Evolutionary conservation across 2,888 invertebrate genomes (phyloP).

Genomic region (Parnassius smintheus): DNA sequence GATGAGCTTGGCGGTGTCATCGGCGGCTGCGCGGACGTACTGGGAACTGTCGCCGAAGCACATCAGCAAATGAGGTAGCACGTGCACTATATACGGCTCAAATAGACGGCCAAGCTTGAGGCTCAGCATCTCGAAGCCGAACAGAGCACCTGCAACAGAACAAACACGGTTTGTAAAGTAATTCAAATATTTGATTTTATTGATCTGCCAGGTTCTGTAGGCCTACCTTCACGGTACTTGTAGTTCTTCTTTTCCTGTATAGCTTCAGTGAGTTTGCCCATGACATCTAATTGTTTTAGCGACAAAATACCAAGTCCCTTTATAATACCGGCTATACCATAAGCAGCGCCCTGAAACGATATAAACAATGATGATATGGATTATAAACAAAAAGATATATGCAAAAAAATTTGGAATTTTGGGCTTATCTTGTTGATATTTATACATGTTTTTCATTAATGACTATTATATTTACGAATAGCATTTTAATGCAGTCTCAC

Average conservation of each 20-base stretch:
- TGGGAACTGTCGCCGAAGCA: slow-evolving; percentile 98
- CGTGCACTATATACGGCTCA: slow-evolving; percentile 99
- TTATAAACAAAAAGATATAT: too few species aligned
- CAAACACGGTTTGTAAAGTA: neutral
- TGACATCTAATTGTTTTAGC: slow-evolving; percentile 96
- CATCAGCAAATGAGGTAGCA: slow-evolving; percentile 95
- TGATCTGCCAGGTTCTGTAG: neutral
- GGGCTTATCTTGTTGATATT: too few species aligned
- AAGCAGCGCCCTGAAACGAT: slow-evolving; percentile 89
- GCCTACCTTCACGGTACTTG: slow-evolving; percentile 91
- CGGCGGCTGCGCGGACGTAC: slow-evolving; percentile 97
- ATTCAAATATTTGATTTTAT: neutral
- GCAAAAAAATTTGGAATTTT: too few species aligned
- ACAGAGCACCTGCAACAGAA: slow-evolving; percentile 86
- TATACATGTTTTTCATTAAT: too few species aligned
- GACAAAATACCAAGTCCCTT: slow-evolving; percentile 98
- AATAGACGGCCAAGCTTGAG: slow-evolving; percentile 96
- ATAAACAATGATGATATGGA: too few species aligned
- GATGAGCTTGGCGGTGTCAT: slow-evolving; percentile 97
- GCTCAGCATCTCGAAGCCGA: slow-evolving; percentile 98
- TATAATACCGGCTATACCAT: slow-evolving; percentile 97
- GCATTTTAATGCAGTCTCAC: neutral
- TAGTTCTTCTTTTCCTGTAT: slow-evolving; percentile 98
- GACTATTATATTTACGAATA: too few species aligned
- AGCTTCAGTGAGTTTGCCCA: slow-evolving; percentile 94